phyloP scores from a whole-genome alignment of 2,113 vertebrate genomes.

The Odobenus rosmarus region DNA sequence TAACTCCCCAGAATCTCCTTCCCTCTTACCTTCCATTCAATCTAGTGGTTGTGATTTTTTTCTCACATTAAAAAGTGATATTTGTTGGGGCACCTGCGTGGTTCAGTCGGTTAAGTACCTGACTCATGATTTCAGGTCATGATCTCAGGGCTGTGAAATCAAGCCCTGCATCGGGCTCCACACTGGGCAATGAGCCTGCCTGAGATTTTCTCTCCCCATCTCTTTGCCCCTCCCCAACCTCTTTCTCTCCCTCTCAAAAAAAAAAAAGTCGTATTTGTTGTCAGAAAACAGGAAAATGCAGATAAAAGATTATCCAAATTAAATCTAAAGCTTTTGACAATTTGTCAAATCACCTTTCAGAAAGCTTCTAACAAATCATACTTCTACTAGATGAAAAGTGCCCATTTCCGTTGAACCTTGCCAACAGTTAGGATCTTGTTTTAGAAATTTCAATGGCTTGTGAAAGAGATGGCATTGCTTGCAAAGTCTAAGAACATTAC shows the following conservation, averaged over 20 bases:
- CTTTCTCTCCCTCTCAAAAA: background rate
- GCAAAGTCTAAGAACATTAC: background rate
- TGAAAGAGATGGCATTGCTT: background rate
- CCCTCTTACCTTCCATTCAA: background rate
- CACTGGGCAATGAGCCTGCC: background rate
- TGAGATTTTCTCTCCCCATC: background rate
- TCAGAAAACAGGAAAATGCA: slow-evolving; percentile 36
- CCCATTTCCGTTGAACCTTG: background rate
- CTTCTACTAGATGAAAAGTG: background rate
- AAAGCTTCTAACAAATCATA: background rate
- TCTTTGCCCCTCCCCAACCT: background rate
- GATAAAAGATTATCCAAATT: slow-evolving; percentile 21
- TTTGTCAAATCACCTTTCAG: background rate
- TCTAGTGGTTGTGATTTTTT: background rate
- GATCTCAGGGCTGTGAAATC: background rate
- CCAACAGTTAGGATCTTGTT: background rate
- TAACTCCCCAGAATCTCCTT: background rate
- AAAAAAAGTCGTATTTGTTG: background rate
- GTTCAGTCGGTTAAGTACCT: background rate
- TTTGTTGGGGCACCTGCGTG: background rate
- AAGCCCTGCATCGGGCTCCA: background rate
- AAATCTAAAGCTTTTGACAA: background rate
- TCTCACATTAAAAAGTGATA: background rate
- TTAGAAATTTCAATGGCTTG: background rate
- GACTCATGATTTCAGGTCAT: background rate